Percentiles rank a stretch among this genome's conserved stretches.
Evolutionary conservation across 2,113 vertebrate species (phyloP).

Genomic region (Eulemur macaco): DNA sequence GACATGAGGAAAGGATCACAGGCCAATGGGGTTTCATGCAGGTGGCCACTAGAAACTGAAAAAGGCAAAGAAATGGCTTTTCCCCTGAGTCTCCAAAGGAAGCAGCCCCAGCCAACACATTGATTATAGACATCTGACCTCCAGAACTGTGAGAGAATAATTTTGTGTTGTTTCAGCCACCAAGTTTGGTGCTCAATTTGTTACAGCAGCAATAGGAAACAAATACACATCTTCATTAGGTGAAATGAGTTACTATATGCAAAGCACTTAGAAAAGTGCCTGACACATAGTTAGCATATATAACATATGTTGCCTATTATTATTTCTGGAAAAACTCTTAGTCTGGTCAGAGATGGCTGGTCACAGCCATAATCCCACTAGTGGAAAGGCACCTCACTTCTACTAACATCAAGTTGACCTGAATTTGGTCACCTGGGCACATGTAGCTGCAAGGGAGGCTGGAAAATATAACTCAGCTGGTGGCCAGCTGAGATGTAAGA

Average conservation of each 20-base stretch:
- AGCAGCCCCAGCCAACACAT: background rate
- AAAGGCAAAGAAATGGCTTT: accelerated
- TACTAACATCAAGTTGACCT: background rate
- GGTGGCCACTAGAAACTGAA: background rate
- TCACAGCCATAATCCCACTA: background rate
- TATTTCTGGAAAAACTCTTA: background rate
- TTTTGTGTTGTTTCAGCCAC: background rate
- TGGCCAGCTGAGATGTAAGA: background rate
- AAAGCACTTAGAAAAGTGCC: too few relatives aligned
- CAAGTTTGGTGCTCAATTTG: background rate
- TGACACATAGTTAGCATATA: too few relatives aligned
- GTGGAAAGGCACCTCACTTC: background rate
- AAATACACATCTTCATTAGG: too few relatives aligned
- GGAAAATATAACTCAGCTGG: background rate
- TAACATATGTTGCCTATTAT: background rate
- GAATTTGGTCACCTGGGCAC: background rate
- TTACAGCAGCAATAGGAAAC: background rate
- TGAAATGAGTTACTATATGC: too few relatives aligned
- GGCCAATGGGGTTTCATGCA: background rate
- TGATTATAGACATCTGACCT: background rate
- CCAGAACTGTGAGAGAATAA: background rate
- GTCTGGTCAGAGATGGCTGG: background rate
- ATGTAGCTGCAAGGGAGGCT: background rate
- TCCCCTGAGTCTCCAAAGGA: background rate
- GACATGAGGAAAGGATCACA: background rate